phyloP scores from a whole-genome alignment of 2,797 vertebrate genomes.

The Xyrichtys novacula region DNA sequence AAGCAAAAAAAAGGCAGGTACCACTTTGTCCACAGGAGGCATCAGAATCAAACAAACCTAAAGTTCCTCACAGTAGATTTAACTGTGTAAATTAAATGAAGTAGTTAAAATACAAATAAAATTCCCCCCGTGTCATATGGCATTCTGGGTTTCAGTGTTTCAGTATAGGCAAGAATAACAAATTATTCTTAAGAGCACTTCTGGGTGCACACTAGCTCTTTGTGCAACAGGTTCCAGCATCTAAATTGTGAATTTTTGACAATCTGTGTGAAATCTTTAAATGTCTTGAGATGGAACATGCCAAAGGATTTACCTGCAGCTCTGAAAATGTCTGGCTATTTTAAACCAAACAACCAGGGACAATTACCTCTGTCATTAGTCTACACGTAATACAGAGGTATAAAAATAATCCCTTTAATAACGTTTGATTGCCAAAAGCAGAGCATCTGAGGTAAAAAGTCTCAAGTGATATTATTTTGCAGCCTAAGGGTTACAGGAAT shows the following conservation, averaged over 20 bases:
- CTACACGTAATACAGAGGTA: not conserved
- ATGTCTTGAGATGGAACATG: not conserved
- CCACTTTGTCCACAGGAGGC: no score
- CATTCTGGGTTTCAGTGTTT: not conserved
- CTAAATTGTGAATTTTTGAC: not conserved
- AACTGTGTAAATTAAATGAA: no score
- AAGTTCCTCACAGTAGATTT: not conserved
- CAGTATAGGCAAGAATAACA: not conserved
- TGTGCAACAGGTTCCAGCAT: not conserved
- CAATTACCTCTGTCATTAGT: conserved; percentile 13
- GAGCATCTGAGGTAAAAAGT: conserved; percentile 40
- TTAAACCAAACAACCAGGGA: conserved; percentile 30
- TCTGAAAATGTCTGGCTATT: conserved; percentile 6
- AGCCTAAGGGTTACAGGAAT: conserved; percentile 20
- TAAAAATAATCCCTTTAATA: conserved; percentile 26
- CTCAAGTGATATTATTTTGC: conserved; percentile 15
- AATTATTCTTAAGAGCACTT: not conserved
- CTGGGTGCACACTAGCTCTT: not conserved
- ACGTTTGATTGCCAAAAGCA: conserved; percentile 39
- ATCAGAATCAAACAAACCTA: no score
- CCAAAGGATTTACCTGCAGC: not conserved
- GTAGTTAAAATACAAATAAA: not conserved
- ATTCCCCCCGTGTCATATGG: not conserved
- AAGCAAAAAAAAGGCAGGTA: no score
- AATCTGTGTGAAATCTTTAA: not conserved